These are phyloP conservation scores for Centroberyx gerrardi DNA, from an alignment of 2,797 vertebrate genomes.

Conservation along the genomic window DNA sequence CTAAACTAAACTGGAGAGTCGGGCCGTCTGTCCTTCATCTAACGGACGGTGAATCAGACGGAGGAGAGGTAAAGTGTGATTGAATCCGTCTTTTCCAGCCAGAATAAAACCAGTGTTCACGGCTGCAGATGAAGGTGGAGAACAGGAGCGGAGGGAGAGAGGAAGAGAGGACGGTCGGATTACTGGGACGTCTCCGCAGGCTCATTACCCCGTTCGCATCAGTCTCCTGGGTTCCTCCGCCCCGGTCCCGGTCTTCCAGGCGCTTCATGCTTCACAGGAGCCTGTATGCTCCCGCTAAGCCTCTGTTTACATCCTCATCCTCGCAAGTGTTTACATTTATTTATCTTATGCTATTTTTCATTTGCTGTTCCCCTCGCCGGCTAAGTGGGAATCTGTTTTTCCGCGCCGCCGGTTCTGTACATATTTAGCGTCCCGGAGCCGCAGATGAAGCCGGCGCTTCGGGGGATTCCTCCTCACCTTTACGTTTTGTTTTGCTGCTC, in stretches of 20 bases:
- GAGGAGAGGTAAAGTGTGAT: too few species aligned
- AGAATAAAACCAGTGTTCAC: too few species aligned
- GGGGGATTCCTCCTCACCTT: constrained; percentile 42
- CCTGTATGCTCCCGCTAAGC: constrained; percentile 38
- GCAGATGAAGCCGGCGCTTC: constrained; percentile 50
- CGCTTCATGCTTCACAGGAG: constrained; percentile 47
- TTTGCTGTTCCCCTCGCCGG: constrained; percentile 47
- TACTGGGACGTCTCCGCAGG: constrained; percentile 40
- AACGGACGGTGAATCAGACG: too few species aligned
- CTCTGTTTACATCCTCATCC: constrained; percentile 65
- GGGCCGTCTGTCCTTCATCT: too few species aligned
- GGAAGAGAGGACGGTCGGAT: constrained; percentile 17
- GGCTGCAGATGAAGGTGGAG: constrained; percentile 37
- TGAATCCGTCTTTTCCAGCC: too few species aligned
- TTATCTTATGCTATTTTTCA: constrained; percentile 56
- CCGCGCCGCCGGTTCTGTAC: constrained; percentile 26
- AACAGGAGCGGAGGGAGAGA: constrained; percentile 29
- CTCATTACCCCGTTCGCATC: constrained; percentile 51
- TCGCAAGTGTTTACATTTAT: constrained; percentile 69
- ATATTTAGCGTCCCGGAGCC: constrained; percentile 50
- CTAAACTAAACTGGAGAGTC: too few species aligned
- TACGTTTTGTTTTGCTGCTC: constrained; percentile 28
- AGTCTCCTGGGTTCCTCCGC: not conserved
- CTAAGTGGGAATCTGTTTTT: constrained; percentile 41
- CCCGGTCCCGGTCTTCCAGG: constrained; percentile 32